Base-by-base conservation (phyloP, 2,113 vertebrate genomes). In the Equus quagga region DNA sequence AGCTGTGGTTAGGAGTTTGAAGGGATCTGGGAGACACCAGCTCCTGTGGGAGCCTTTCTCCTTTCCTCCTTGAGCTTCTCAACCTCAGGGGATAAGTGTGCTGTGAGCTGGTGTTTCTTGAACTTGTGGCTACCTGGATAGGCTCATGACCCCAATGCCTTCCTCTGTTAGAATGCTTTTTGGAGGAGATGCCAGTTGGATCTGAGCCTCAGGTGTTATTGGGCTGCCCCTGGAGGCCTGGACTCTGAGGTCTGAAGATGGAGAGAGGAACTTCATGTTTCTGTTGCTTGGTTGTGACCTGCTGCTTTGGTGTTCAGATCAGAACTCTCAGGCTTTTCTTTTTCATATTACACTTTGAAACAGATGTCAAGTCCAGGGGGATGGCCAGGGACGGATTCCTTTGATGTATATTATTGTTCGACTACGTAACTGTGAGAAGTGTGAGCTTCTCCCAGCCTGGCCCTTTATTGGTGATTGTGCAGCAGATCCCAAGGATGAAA, bases 1-100 rank as follows among this genome's bases (percentile, higher is more conserved):
- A 99, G 99, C 99, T 95, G 12, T 75, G 44, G 33, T 62, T 49
- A 19, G 79, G 83, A 33, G n/a, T 44, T 41, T 70, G 70, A 44
- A 51, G 65, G 70, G 11, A 21, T 24, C 11, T 8, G 80, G 58
- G 88, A 80, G 67, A 70, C 23, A 33, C 44, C 54, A 3, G 23
- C 65, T 70, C 49, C 3, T 5, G 1, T 46, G 19, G 4, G 80
- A 69, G 46, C 6, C 56, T 26, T 31, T 64, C 46, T 58, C 51
- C 46, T 62, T 41, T 82, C 33, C 26, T 69, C 62, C 60, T n/a
- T 41, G 67, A 41, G n/a, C 12, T 23, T 54, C 0, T 19, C 33
- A 49, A 5, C 28, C 41, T 62, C 0, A 0, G 5, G 28, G 82
- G 31, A 49, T 49, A 44, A 28, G 33, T 81, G 54, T 36, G 76